phyloP scores from a whole-genome alignment of 2,797 vertebrate genomes.

The Helicolenus hilgendorfi region DNA sequence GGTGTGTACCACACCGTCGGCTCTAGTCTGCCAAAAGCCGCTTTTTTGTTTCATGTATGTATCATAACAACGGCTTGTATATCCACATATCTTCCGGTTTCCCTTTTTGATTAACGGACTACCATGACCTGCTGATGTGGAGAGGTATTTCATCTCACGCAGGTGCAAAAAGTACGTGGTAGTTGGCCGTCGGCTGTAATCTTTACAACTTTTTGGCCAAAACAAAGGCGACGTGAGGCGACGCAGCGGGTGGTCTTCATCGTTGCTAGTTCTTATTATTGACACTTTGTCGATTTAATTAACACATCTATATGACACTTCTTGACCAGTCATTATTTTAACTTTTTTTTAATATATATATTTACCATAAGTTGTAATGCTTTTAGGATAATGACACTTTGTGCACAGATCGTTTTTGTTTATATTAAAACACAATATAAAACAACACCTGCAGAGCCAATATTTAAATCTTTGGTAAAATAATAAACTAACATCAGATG shows the following conservation, averaged over 20 bases:
- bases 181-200: too few species aligned
- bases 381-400: neutral
- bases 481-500: neutral
- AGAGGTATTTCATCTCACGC: too few species aligned
- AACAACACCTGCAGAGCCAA: neutral
- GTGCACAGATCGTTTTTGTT: neutral
- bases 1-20: too few species aligned
- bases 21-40: too few species aligned
- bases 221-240: too few species aligned
- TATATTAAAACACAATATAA: neutral
- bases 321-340: neutral
- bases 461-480: neutral
- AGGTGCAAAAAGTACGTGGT: accelerated
- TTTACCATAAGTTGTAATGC: neutral
- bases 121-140: too few species aligned
- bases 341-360: neutral
- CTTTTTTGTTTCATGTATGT: too few species aligned
- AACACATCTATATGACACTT: neutral
- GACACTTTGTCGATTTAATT: neutral
- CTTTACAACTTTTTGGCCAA: too few species aligned
- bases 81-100: too few species aligned
- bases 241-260: accelerated
- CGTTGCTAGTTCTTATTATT: neutral
- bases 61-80: too few species aligned
- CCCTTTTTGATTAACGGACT: too few species aligned